These are phyloP conservation scores for Resseliella maxima DNA, from an alignment of 2,888 invertebrate species.

Conservation along the genomic window DNA sequence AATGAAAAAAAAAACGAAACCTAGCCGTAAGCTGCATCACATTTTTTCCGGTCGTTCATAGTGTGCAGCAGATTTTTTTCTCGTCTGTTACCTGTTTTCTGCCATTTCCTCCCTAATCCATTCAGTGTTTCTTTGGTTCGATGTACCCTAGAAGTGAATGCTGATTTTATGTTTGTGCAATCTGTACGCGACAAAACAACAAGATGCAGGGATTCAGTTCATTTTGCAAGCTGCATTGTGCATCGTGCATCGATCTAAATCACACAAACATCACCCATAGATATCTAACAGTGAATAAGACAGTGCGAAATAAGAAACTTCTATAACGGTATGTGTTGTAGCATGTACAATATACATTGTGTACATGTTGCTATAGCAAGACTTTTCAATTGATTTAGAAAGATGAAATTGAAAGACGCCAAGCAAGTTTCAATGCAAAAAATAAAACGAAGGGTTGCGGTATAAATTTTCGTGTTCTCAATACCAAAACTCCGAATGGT, in stretches of 20 bases:
- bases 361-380: background rate
- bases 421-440: background rate
- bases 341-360: background rate
- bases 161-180: background rate
- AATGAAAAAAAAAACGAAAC: slow-evolving; percentile 5
- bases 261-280: slow-evolving; percentile 21
- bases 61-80: background rate
- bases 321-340: background rate
- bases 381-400: slow-evolving; percentile 32
- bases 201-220: background rate
- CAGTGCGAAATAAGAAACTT: slow-evolving; percentile 41
- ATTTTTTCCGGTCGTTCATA: background rate
- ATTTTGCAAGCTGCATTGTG: background rate
- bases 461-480: background rate
- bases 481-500: background rate
- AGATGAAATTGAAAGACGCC: background rate
- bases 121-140: background rate
- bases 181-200: slow-evolving; percentile 6
- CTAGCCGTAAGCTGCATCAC: slow-evolving; percentile 34
- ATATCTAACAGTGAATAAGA: background rate
- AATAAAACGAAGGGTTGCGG: slow-evolving; percentile 46
- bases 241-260: slow-evolving; percentile 1
- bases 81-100: slow-evolving; percentile 34
- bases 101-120: slow-evolving; percentile 40
- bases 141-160: slow-evolving; percentile 24